Base-by-base conservation (phyloP, 1,140 invertebrate species). In the Drepana arcuata region DNA sequence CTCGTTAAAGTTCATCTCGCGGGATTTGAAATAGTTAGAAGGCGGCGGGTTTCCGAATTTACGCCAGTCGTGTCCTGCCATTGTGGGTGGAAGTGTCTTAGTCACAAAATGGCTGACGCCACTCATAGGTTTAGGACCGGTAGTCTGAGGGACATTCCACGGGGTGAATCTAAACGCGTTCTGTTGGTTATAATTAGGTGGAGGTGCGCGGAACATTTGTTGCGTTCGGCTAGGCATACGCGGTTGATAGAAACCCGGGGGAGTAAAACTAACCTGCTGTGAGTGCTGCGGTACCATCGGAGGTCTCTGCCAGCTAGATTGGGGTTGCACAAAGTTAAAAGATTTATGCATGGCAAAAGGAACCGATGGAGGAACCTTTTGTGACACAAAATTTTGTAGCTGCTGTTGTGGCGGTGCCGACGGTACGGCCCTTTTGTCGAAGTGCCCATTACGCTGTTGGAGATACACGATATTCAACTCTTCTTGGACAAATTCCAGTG, bases 1-100 rank as follows among this genome's bases (percentile, higher is more conserved):
- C 16, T 49, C 39, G 16, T 52, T 52, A 31, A 35, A 32, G n/a
- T 47, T 46, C 9, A 52, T 6, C 25, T 52, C 48, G n/a, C 30
- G 34, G 16, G 31, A 14, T 14, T 47, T 47, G 25, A 52, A 52
- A 27, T 52, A 52, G 24, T 47, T 52, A 23, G 38, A 32, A 7
- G 48, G 43, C 12, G 48, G 48, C 12, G 48, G 48, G 16, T 52
- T 52, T 7, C 48, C 48, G 14, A 13, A 24, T 18, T 16, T 39
- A 16, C 14, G 21, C 48, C 48, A 52, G 30, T 52, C 43, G 33
- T 52, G 39, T 18, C 40, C 39, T 6, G 28, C 7, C 0, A 41
- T 25, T 18, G 10, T 45, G 7, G 41, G 34, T 26, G 41, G 51
- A 5, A 54, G 16, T 1, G 41, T 28, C 26, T 40, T 54, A 5